Base-by-base conservation (phyloP, 2,797 vertebrate species). In the Microchirus variegatus region DNA sequence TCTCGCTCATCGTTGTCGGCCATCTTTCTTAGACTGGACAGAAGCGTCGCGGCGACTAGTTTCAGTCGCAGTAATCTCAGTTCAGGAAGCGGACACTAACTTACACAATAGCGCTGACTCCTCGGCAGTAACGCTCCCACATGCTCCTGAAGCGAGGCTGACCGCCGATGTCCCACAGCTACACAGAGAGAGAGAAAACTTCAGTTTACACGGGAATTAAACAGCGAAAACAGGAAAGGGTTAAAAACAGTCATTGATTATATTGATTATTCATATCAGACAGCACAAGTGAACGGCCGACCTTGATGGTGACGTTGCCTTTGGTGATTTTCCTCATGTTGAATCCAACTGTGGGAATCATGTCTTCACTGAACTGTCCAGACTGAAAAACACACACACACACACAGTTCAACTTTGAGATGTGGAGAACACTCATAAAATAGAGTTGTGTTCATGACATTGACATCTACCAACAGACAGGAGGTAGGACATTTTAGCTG, bases 301-400 rank as follows among this genome's bases (percentile, higher is more conserved):
- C 97, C 96, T 99, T 99, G 92, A 99, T 99, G 78, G 97, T 99
- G 81, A 99, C 97, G 16, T 99, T 99, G 77, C 97, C 97, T 91
- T 99, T 99, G 0, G 97, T 98, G 73, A 99, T 96, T 77, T 99
- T 99, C 79, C 97, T 93, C 97, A 99, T 99, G 93, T 99, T 99
- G 92, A 99, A 99, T 45, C 97, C 97, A 38, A 99, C 97, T 3
- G 97, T 99, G 45, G 97, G 97, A 78, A 99, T 99, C 97, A 99
- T 99, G 86, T 99, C 97, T 93, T 99, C 97, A 71, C 95, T 99
- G 93, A 98, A 99, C 54, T 99, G 97, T 56, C 97, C 97, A 5
- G 96, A 99, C 97, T 99, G 79, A 13, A 88, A 87, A 59, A 81
- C 52, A 67, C 37, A 79, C 45, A 71, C 16, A 31, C 26, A 14